Evolutionary conservation across 2,888 invertebrate genomes (phyloP).

Genomic region (Habrosyne pyritoides): DNA sequence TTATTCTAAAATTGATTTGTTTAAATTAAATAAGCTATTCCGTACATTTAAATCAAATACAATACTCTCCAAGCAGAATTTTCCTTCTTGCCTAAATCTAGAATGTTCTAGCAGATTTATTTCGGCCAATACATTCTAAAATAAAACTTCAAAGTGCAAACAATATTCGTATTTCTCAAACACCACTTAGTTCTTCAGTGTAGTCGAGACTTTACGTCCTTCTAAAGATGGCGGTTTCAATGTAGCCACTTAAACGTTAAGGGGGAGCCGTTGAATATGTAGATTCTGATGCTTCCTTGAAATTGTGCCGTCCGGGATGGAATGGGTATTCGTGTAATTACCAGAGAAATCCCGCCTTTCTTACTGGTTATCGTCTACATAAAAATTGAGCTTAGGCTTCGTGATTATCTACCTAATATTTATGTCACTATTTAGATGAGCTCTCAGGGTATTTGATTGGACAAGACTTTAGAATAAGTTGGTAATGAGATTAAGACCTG

Average conservation of each 20-base stretch:
- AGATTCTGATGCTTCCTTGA: conserved; percentile 13
- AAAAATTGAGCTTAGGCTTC: not conserved
- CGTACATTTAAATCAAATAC: too few relatives aligned
- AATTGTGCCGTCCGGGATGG: not conserved
- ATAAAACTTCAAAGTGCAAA: not conserved
- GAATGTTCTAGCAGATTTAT: too few relatives aligned
- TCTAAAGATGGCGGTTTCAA: conserved; percentile 6
- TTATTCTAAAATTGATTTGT: too few relatives aligned
- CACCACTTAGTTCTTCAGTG: conserved; percentile 7
- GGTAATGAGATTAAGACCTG: too few relatives aligned
- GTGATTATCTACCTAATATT: not conserved
- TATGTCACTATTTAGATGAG: not conserved
- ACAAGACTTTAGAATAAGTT: too few relatives aligned
- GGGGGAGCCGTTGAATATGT: conserved; percentile 16
- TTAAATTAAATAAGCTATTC: too few relatives aligned
- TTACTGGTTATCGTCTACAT: not conserved
- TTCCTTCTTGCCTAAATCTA: too few relatives aligned
- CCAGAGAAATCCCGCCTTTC: not conserved
- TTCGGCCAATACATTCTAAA: too few relatives aligned
- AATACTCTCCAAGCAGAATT: too few relatives aligned
- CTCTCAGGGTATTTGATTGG: too few relatives aligned
- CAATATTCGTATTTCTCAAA: not conserved
- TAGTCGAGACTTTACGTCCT: conserved; percentile 23
- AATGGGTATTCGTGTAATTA: conserved; percentile 3
- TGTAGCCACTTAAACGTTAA: conserved; percentile 13